Evolutionary conservation across 2,888 invertebrate species (phyloP), one percentile per base, ranked within the genome.

Genomic region (Tetrapedia diversipes): DNA sequence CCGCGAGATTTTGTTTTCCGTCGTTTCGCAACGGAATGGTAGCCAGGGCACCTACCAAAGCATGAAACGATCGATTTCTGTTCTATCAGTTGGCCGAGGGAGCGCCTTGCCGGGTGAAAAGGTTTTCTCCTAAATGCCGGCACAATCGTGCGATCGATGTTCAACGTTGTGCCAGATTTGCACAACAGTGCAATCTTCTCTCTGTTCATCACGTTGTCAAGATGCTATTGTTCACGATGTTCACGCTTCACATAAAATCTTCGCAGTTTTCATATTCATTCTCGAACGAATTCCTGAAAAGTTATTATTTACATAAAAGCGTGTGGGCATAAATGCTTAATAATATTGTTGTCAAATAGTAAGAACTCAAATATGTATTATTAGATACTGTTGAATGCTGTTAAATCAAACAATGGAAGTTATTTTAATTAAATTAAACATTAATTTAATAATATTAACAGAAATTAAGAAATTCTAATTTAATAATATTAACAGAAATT

Each of bases 91-190:
- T 68, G 61, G 53, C 32, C 74, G 66, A 81, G 80, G 86, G 86
- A 86, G 86, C 82, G 86, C 80, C n/a, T n/a, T n/a, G n/a, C n/a
- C 85, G 43, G 70, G 66, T 80, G 79, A 78, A 87, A 87, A 86
- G 87, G 87, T 87, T 81, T 81, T 77, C 86, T 75, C 81, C 82
- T 86, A 87, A 87, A 87, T 87, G 86, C 76, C 86, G 86, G 57
- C 63, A 67, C 66, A 60, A 65, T 78, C 66, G 57, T 70, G 41
- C 65, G 65, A 81, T 70, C 80, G 59, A 54, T 65, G 63, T 53
- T 67, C 67, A 43, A 59, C 32, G 43, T 51, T 53, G 71, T 60
- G 22, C 41, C 24, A 59, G 45, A 47, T 71, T 64, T 47, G 27
- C 39, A 60, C 39, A 54, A 59, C 24, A 4, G 2, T n/a, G 14